Evolutionary conservation across 2,888 invertebrate genomes (phyloP).

Genomic region (Agriopis aurantiaria): DNA sequence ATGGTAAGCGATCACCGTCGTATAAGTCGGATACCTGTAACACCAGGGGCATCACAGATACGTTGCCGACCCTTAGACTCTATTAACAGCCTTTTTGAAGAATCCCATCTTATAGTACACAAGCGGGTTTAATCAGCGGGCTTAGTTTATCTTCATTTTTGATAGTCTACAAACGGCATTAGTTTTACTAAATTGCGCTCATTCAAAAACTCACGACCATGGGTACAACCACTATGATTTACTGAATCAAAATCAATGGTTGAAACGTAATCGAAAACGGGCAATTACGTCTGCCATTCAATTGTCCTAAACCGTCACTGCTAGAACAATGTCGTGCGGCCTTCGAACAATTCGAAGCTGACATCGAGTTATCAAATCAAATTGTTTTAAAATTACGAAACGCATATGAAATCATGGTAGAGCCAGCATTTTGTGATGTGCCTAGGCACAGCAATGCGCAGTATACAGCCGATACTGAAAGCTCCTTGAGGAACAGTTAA

Average conservation of each 20-base stretch:
- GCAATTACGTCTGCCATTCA: conserved; percentile 73
- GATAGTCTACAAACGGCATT: conserved; percentile 4
- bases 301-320: conserved; percentile 71
- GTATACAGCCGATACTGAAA: too few species aligned
- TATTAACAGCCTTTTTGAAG: too few species aligned
- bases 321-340: conserved; percentile 63
- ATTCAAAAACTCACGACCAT: conserved; percentile 36
- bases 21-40: too few species aligned
- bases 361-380: conserved; percentile 26
- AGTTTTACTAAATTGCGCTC: conserved; percentile 4
- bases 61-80: too few species aligned
- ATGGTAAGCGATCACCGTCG: too few species aligned
- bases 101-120: too few species aligned
- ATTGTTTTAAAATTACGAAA: conserved; percentile 37
- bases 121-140: too few species aligned
- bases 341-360: conserved; percentile 52
- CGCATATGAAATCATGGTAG: conserved; percentile 11
- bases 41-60: too few species aligned
- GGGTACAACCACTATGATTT: conserved; percentile 63
- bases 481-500: too few species aligned
- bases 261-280: conserved; percentile 73
- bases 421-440: not conserved
- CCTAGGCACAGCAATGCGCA: not conserved
- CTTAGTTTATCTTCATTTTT: not conserved
- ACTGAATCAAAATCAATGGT: conserved; percentile 69